Percentiles rank a stretch among this genome's conserved stretches.
These are phyloP conservation scores for Cyanoliseus patagonus DNA, from an alignment of 2,113 vertebrate species.

Conservation along the genomic window DNA sequence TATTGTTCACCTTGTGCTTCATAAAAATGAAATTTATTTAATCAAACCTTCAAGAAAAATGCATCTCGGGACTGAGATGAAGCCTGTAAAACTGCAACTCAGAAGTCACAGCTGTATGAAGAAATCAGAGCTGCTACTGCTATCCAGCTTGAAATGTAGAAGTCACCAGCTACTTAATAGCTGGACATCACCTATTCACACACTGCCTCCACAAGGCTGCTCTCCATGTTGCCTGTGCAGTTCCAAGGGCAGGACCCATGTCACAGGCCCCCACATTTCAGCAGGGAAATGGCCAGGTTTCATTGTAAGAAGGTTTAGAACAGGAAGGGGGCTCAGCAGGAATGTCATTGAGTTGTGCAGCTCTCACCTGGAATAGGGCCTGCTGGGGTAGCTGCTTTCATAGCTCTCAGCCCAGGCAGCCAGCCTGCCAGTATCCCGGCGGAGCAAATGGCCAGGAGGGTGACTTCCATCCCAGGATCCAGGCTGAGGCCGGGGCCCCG, in stretches of 20 bases:
- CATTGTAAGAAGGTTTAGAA: neutral
- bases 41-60: neutral
- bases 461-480: conserved; percentile 23
- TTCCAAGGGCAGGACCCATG: accelerated
- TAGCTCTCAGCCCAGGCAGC: neutral
- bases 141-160: accelerated
- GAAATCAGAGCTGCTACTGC: neutral
- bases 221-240: neutral
- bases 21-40: neutral
- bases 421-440: neutral
- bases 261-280: neutral
- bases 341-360: accelerated
- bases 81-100: neutral
- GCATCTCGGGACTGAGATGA: accelerated
- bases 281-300: accelerated
- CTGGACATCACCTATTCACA: neutral
- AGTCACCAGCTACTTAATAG: neutral
- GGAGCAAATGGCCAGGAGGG: neutral
- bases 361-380: conserved; percentile 61
- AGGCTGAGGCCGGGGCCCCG: neutral
- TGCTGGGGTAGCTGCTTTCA: neutral
- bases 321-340: neutral
- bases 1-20: conserved; percentile 14
- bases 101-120: neutral
- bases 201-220: too few relatives aligned